Evolutionary conservation across 2,888 invertebrate genomes (phyloP).

Genomic region (Parnassius orleans): DNA sequence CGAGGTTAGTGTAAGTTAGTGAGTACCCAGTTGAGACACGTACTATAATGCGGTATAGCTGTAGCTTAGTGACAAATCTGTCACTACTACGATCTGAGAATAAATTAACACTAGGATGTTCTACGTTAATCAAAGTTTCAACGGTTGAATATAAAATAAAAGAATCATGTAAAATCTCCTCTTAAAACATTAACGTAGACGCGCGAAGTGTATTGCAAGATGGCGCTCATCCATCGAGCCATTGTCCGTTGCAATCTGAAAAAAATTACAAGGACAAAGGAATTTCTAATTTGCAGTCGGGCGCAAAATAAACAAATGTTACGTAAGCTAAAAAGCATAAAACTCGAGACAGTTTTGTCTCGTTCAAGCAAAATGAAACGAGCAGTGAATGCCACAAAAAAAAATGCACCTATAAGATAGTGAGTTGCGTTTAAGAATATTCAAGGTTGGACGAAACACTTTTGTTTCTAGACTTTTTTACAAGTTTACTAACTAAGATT

Average conservation of each 20-base stretch:
- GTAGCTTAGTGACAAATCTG: no score
- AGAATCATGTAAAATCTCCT: background rate
- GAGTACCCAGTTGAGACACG: no score
- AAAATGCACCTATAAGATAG: background rate
- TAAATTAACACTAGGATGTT: no score
- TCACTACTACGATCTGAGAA: no score
- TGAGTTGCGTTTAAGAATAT: background rate
- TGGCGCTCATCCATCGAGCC: conserved; percentile 26
- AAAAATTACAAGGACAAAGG: conserved; percentile 65
- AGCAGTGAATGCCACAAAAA: conserved; percentile 22
- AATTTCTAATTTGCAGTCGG: conserved; percentile 70
- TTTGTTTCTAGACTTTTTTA: background rate
- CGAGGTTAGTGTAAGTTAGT: no score
- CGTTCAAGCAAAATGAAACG: conserved; percentile 43
- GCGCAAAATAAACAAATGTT: conserved; percentile 68
- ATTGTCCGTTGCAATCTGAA: conserved; percentile 66
- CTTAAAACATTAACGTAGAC: conserved; percentile 9
- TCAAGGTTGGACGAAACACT: background rate
- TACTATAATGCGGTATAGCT: no score
- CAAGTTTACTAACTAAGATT: no score
- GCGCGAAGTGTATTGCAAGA: conserved; percentile 37
- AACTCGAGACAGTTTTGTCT: conserved; percentile 50
- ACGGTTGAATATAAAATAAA: background rate
- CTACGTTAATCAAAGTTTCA: background rate
- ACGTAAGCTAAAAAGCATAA: conserved; percentile 58